A percentile compares a stretch with the other conserved stretches of the same genome.
phyloP scores from a whole-genome alignment of 2,888 invertebrate genomes.

The Acanthopleura granulata region DNA sequence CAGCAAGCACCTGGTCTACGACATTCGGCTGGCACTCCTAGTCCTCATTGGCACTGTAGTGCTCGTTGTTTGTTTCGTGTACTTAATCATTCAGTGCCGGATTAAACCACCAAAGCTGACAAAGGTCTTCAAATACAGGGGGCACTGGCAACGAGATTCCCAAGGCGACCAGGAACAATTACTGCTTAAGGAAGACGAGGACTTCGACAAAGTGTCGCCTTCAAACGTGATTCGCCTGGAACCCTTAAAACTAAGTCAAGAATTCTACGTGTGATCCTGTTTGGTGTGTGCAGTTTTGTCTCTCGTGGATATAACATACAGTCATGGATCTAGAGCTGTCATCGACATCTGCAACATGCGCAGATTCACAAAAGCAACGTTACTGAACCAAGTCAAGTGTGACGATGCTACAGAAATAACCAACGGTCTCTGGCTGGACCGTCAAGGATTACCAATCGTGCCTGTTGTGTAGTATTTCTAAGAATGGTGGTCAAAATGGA shows the following conservation, averaged over 20 bases:
- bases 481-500: too few species aligned
- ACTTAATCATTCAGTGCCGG: neutral
- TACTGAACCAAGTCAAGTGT: too few species aligned
- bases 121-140: neutral
- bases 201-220: neutral
- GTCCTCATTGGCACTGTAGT: neutral
- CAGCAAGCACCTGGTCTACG: slow-evolving; percentile 9
- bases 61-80: neutral
- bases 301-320: too few species aligned
- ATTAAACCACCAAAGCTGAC: neutral
- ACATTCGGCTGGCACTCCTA: neutral
- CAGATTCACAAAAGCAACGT: too few species aligned
- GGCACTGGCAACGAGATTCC: neutral
- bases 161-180: neutral
- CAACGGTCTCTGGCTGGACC: too few species aligned
- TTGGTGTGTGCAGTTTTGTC: too few species aligned
- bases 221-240: slow-evolving; percentile 6
- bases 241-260: neutral
- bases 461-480: too few species aligned
- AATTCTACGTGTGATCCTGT: slow-evolving; percentile 1
- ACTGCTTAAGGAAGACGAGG: neutral
- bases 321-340: too few species aligned
- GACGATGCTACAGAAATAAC: too few species aligned
- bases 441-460: too few species aligned
- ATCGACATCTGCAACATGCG: too few species aligned